Percentiles rank a stretch among this genome's conserved stretches.
phyloP scores from a whole-genome alignment of 2,888 invertebrate species.

The Drosophila setosimentum region DNA sequence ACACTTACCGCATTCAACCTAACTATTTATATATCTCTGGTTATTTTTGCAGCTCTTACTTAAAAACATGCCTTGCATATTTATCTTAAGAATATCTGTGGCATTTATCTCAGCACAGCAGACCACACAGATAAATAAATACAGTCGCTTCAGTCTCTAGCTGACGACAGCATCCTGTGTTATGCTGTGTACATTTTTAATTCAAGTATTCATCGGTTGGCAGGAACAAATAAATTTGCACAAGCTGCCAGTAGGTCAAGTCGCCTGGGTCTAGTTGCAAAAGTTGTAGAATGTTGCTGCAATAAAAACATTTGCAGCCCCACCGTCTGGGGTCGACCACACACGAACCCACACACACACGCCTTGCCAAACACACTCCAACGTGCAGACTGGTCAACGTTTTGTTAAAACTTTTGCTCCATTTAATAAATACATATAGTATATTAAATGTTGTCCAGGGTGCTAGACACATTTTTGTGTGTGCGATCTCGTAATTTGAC shows the following conservation, averaged over 20 bases:
- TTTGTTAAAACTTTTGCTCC: constrained; percentile 71
- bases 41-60: not conserved
- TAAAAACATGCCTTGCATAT: not conserved
- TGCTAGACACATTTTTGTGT: constrained; percentile 39
- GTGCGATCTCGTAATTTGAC: constrained; percentile 58
- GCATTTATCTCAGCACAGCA: not conserved
- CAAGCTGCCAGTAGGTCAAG: constrained; percentile 67
- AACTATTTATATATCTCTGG: not conserved
- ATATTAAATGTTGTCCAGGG: constrained; percentile 42
- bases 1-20: too few relatives aligned
- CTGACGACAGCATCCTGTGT: constrained; percentile 14
- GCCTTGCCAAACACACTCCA: constrained; percentile 2
- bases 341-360: constrained; percentile 6
- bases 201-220: constrained; percentile 18
- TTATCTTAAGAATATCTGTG: constrained; percentile 2
- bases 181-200: constrained; percentile 24
- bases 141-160: not conserved
- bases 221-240: constrained; percentile 42
- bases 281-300: constrained; percentile 53
- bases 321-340: constrained; percentile 32
- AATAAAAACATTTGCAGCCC: constrained; percentile 53
- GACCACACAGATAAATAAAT: constrained; percentile 3
- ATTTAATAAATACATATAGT: constrained; percentile 63
- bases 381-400: constrained; percentile 48
- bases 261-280: constrained; percentile 58